Percentiles rank a stretch among this genome's conserved stretches.
phyloP scores from a whole-genome alignment of 2,113 vertebrate genomes.

The Tiliqua scincoides region DNA sequence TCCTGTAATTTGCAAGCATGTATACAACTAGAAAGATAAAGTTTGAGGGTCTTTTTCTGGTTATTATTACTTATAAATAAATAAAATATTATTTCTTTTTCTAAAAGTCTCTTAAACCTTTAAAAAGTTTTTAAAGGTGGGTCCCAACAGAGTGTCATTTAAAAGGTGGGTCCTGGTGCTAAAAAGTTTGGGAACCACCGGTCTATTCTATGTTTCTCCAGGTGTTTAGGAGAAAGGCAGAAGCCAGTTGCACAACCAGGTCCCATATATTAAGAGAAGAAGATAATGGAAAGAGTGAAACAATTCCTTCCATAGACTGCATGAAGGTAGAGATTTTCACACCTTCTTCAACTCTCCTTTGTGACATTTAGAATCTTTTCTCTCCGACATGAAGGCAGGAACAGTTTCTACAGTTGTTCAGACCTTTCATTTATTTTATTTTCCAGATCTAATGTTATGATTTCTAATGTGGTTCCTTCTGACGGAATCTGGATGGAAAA shows the following conservation, averaged over 20 bases:
- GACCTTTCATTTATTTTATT: constrained; percentile 65
- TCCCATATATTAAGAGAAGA: constrained; percentile 55
- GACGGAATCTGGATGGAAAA: constrained; percentile 54
- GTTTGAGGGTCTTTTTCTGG: too few species aligned
- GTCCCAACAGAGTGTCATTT: too few species aligned
- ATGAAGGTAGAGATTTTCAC: constrained; percentile 45
- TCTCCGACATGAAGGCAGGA: constrained; percentile 48
- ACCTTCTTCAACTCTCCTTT: constrained; percentile 58
- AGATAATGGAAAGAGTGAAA: constrained; percentile 57
- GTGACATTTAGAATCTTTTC: constrained; percentile 47
- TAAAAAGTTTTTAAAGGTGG: too few species aligned
- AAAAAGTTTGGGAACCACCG: too few species aligned
- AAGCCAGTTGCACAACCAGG: constrained; percentile 58
- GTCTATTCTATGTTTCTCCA: neutral
- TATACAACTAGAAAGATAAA: too few species aligned
- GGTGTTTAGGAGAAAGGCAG: constrained; percentile 51
- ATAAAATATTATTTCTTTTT: too few species aligned
- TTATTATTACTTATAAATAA: too few species aligned
- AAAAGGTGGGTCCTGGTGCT: too few species aligned
- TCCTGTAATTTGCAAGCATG: too few species aligned
- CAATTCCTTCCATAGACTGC: constrained; percentile 66
- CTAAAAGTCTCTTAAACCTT: too few species aligned
- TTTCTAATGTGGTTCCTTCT: constrained; percentile 65
- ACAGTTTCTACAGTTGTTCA: constrained; percentile 67
- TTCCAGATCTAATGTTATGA: constrained; percentile 69